Conservation (phyloP, 1,140 invertebrate species). For the Fopius arisanus region DNA sequence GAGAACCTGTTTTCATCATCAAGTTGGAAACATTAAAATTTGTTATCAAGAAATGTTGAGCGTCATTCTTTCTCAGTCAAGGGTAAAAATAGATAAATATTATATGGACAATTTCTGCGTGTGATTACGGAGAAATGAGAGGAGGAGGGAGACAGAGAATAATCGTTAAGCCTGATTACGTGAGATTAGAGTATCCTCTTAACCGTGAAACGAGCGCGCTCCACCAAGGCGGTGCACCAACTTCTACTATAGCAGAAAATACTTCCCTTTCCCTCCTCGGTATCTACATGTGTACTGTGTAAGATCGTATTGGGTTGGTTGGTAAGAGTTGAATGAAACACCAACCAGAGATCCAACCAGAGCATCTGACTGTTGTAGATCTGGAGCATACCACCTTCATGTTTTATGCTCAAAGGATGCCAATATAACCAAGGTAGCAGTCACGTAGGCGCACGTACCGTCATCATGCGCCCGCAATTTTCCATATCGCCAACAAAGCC, state of each 20-base stretch:
- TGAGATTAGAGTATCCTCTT: constrained; percentile 13
- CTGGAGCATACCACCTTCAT: background rate
- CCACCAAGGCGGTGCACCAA: background rate
- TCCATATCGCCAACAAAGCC: constrained; percentile 11
- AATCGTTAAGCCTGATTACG: constrained; percentile 20
- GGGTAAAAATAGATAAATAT: background rate
- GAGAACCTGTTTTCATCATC: background rate
- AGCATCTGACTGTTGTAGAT: background rate
- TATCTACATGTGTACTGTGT: background rate
- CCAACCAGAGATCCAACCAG: background rate
- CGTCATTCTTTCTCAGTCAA: background rate
- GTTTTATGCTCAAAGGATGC: constrained; percentile 9
- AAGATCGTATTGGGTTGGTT: background rate
- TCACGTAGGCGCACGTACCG: constrained; percentile 21
- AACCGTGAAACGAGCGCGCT: constrained; percentile 8
- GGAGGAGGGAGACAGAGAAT: background rate
- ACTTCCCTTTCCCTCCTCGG: background rate
- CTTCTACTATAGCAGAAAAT: background rate
- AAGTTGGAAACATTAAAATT: background rate
- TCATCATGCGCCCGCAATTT: constrained; percentile 23
- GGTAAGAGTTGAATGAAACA: constrained; percentile 10
- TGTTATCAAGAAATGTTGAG: background rate
- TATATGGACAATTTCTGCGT: background rate
- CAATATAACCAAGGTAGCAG: constrained; percentile 17
- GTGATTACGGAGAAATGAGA: background rate